Evolutionary conservation across 2,888 invertebrate species (phyloP).

Genomic region (Aphelenchoides bicaudatus): DNA sequence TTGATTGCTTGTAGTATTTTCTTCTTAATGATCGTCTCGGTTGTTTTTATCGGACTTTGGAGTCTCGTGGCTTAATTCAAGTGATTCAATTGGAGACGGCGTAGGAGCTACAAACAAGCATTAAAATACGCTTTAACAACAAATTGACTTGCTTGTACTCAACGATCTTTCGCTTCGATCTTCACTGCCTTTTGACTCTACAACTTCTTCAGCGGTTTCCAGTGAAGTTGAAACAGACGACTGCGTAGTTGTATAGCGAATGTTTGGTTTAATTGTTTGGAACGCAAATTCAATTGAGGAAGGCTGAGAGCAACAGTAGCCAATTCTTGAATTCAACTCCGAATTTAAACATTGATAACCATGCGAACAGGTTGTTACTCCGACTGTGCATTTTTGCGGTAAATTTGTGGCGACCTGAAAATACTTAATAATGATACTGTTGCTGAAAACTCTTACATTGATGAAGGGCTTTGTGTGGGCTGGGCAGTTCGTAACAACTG

Average conservation of each 20-base stretch:
- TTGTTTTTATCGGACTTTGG: background rate
- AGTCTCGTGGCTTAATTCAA: constrained; percentile 16
- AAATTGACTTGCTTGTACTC: background rate
- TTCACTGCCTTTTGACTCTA: background rate
- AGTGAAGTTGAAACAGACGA: background rate
- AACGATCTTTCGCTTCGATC: constrained; percentile 10
- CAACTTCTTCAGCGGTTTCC: background rate
- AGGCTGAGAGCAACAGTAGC: constrained; percentile 26
- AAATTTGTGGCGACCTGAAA: constrained; percentile 21
- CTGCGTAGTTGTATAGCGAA: background rate
- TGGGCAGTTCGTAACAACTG: constrained; percentile 28
- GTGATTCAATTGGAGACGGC: constrained; percentile 8
- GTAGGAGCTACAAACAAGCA: constrained; percentile 3
- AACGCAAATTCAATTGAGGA: constrained; percentile 10
- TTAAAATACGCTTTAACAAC: background rate
- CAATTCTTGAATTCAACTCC: constrained; percentile 19
- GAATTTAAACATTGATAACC: constrained; percentile 26
- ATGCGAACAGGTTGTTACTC: constrained; percentile 23
- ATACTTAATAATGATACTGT: no score
- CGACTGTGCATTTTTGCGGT: constrained; percentile 31
- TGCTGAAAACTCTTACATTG: no score
- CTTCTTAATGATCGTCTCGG: background rate
- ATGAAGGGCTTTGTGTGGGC: constrained; percentile 23
- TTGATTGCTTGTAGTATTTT: background rate
- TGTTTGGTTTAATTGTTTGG: background rate